Base-by-base conservation (phyloP, 2,113 vertebrate species). In the Spilogale gracilis region DNA sequence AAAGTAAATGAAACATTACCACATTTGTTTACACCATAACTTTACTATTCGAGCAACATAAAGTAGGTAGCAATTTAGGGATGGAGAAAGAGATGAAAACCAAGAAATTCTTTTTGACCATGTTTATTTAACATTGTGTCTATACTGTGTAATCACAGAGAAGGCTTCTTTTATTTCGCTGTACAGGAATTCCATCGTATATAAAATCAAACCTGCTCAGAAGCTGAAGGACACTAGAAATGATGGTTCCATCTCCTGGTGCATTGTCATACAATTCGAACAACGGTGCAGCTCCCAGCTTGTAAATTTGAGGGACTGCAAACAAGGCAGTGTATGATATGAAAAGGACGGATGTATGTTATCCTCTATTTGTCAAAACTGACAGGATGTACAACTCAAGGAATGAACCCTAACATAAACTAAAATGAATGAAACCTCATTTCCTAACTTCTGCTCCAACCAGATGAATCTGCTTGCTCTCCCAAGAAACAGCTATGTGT, bases 141-240 rank as follows among this genome's bases (percentile, higher is more conserved):
- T 96, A 99, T 99, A 25, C 43, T 13, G 11, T 99, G 99, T 99
- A 98, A 99, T 99, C 99, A 48, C 73, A 74, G 23, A 74, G 71
- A 25, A 6, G 12, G 21, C 73, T 74, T 48, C 73, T 74, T 74
- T 74, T 48, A 96, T 54, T 98, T 95, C 95, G 95, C 78, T 25
- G 27, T 3, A 30, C 0, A 61, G 73, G 90, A 97, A 95, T 87
- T 99, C 99, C 99, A 98, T 99, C 99, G 99, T 99, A 99, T 98
- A 99, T 99, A 98, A 99, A 99, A 98, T 99, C 99, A 99, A 99
- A 99, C 99, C 99, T 99, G 63, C 99, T 99, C 97, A 99, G 95
- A 94, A 99, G 99, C 95, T 99, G 99, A 92, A 99, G 99, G 97
- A 99, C 99, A 98, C 99, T 99, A 98, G 99, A 99, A 98, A 99